Conservation (phyloP, 1,140 invertebrate species). For the Lepidostoma basale region DNA sequence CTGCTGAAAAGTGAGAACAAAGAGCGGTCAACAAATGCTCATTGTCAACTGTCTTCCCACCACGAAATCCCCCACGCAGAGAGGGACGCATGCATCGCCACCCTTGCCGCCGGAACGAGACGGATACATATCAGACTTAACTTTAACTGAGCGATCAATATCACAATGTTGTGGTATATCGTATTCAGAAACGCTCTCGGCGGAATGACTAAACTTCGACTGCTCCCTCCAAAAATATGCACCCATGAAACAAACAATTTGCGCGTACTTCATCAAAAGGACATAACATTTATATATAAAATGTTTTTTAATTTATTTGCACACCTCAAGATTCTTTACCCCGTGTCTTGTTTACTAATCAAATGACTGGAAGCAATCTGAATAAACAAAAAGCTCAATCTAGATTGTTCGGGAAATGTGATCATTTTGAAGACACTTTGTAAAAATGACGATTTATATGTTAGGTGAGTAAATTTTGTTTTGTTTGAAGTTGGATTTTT, state of each 20-base stretch:
- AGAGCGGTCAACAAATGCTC: constrained; percentile 25
- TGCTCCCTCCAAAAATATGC: not conserved
- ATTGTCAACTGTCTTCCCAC: constrained; percentile 16
- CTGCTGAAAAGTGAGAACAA: constrained; percentile 17
- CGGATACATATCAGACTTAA: constrained; percentile 24
- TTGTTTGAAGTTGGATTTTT: too few relatives aligned
- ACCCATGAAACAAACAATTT: not conserved
- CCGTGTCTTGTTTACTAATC: not conserved
- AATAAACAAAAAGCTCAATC: constrained; percentile 2
- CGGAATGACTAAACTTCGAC: constrained; percentile 13
- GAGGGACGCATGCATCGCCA: not conserved
- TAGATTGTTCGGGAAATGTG: constrained; percentile 1
- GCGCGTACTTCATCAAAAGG: not conserved
- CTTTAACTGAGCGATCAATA: constrained; percentile 35
- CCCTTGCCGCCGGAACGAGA: constrained; percentile 3
- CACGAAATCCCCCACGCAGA: not conserved
- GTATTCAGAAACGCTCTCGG: constrained; percentile 30
- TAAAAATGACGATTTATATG: not conserved
- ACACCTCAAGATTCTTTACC: not conserved
- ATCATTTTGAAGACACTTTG: not conserved
- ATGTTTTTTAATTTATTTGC: not conserved
- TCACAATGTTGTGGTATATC: constrained; percentile 36
- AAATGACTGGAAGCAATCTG: not conserved
- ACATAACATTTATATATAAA: not conserved
- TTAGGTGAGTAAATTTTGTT: too few relatives aligned